Base-by-base conservation (phyloP, 64 coral and sea anemone species). In the Stichodactyla helianthus region DNA sequence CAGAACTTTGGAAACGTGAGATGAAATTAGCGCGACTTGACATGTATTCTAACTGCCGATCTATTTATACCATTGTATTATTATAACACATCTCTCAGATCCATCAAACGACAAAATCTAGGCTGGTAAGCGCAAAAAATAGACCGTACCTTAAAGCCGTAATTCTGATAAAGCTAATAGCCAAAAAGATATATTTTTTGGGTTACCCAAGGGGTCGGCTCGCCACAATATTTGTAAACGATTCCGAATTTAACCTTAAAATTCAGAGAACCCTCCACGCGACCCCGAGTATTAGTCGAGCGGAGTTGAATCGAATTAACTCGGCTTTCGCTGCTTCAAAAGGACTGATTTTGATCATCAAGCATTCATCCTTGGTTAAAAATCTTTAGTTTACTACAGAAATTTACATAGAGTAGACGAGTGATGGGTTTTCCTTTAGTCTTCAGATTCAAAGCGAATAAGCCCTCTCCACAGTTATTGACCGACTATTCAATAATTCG, bases 371-470 rank as follows among this genome's bases (percentile, higher is more conserved):
- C 54, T 82, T 85, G 87, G 52, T 57, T 85, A 28, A 86, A 88
- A 94, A 76, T 91, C 79, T 91, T 85, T 85, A 82, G 86, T 50
- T 87, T 52, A 82, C 14, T 85, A 82, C 81, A 35, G 10, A 89
- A 89, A 89, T 89, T 84, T 89, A 89, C 88, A 89, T 89, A 84
- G 35, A 44, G 93, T 65, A 70, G 59, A 78, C 57, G 22, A 50
- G 68, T 59, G 68, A 77, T 88, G 86, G 93, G 93, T 91, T 95
- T 95, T 53, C 89, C 93, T 91, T 95, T 63, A 88, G 89, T 52
- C 44, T 83, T 52, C 93, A 88, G 79, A 87, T 88, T 85, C 77
- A 52, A 44, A 62, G 83, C 85, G 64, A 35, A 85, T 83, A 71
- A 71, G 85, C 79, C 88, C 86, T 90, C 64, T 94, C 88, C 86